phyloP scores from a whole-genome alignment of 2,113 vertebrate genomes.

The Epinephelus lanceolatus region DNA sequence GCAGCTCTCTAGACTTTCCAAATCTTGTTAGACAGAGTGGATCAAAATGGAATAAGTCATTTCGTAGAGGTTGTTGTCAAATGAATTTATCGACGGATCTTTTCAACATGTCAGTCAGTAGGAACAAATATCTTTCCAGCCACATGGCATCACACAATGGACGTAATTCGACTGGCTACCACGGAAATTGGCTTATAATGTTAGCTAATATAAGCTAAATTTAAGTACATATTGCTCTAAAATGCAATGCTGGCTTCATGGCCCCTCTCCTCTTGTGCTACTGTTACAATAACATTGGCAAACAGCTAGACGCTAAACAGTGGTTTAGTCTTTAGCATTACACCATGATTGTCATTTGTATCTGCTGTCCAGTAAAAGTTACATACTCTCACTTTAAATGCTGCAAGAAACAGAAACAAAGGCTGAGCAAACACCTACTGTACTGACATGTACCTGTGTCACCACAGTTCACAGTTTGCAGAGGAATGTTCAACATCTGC shows the following conservation, averaged over 20 bases:
- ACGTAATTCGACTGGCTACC: too few relatives aligned
- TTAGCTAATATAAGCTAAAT: neutral
- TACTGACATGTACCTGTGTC: slow-evolving; percentile 14
- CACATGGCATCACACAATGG: too few relatives aligned
- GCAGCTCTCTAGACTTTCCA: too few relatives aligned
- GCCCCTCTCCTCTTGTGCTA: neutral
- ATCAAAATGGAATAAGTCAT: too few relatives aligned
- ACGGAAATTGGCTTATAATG: neutral
- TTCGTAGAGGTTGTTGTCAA: too few relatives aligned
- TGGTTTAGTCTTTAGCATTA: neutral
- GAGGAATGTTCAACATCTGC: slow-evolving; percentile 68
- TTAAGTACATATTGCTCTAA: neutral
- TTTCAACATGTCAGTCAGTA: too few relatives aligned
- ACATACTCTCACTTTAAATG: neutral
- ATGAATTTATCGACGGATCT: too few relatives aligned
- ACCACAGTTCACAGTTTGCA: slow-evolving; percentile 33
- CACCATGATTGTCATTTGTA: neutral
- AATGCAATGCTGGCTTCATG: neutral
- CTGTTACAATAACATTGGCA: too few relatives aligned
- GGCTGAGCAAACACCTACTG: neutral
- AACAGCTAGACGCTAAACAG: too few relatives aligned
- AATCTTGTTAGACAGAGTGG: too few relatives aligned
- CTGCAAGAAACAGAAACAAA: neutral
- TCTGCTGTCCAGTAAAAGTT: neutral
- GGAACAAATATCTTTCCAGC: too few relatives aligned